These are phyloP conservation scores for Dromococcyx pavoninus DNA, from an alignment of 2,797 vertebrate genomes.

Conservation along the genomic window DNA sequence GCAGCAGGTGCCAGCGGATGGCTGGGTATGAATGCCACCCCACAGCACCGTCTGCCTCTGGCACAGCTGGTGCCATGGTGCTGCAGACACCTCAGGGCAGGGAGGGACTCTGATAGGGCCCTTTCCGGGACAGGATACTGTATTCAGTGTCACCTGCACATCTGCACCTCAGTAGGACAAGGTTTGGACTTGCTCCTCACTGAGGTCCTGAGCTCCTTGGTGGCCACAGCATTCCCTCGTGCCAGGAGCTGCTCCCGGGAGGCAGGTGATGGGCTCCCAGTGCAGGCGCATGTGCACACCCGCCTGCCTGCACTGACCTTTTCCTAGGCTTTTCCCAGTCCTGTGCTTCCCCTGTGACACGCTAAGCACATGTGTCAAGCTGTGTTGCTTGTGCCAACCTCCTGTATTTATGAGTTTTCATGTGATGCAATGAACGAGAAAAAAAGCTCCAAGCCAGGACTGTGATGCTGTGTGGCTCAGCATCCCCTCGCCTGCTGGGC, in stretches of 20 bases:
- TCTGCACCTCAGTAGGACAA: background rate
- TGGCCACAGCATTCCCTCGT: fast-evolving
- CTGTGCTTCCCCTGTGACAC: slow-evolving; percentile 5
- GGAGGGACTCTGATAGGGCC: background rate
- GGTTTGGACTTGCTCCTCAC: fast-evolving
- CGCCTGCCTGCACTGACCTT: slow-evolving; percentile 14
- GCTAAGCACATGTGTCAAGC: background rate
- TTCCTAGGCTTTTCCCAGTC: slow-evolving; percentile 13
- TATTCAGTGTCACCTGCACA: background rate
- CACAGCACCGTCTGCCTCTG: fast-evolving
- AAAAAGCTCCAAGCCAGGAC: background rate
- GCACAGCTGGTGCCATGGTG: background rate
- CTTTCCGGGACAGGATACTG: background rate
- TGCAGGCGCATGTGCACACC: background rate
- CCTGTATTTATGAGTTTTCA: background rate
- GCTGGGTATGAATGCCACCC: background rate
- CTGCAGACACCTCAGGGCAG: background rate
- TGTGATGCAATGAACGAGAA: background rate
- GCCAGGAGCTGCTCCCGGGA: background rate
- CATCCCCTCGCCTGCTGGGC: background rate
- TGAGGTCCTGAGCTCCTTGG: background rate
- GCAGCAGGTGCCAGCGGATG: fast-evolving
- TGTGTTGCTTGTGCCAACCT: fast-evolving
- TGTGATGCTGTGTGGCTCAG: background rate
- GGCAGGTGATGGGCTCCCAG: background rate